Percentiles rank a stretch among this genome's conserved stretches.
Evolutionary conservation across 2,888 invertebrate species (phyloP).

Genomic region (Sphaeridia pumilis): DNA sequence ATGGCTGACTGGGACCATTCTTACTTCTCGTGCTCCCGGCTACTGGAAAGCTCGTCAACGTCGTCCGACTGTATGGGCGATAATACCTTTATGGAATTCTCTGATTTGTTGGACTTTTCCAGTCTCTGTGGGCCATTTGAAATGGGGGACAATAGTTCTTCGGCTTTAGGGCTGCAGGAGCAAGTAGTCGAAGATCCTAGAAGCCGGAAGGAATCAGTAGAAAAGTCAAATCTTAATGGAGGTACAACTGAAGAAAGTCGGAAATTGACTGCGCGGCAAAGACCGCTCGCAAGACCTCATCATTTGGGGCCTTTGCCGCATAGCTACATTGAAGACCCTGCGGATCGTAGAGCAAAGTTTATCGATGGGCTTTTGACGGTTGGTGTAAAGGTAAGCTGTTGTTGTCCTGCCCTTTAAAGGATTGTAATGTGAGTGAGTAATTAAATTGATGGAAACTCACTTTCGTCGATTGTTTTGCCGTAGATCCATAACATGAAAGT

Average conservation of each 20-base stretch:
- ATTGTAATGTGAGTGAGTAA: background rate
- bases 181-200: constrained; percentile 9
- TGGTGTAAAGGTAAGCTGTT: constrained; percentile 8
- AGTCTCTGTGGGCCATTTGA: background rate
- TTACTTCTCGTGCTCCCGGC: constrained; percentile 3
- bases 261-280: background rate
- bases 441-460: background rate
- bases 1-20: constrained; percentile 6
- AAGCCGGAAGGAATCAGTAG: background rate
- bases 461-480: background rate
- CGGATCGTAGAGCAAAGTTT: constrained; percentile 6
- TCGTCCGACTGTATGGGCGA: background rate
- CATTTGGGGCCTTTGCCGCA: constrained; percentile 12
- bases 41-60: background rate
- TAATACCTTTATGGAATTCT: constrained; percentile 2
- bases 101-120: constrained; percentile 9
- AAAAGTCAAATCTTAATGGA: background rate
- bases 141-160: background rate
- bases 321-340: constrained; percentile 2
- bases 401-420: background rate
- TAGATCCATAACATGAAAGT: constrained; percentile 7
- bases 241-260: background rate
- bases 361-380: constrained; percentile 11
- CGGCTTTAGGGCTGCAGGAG: constrained; percentile 6
- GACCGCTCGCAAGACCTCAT: background rate